Evolutionary conservation across 2,888 invertebrate species (phyloP).

Genomic region (Ypsolopha sequella): DNA sequence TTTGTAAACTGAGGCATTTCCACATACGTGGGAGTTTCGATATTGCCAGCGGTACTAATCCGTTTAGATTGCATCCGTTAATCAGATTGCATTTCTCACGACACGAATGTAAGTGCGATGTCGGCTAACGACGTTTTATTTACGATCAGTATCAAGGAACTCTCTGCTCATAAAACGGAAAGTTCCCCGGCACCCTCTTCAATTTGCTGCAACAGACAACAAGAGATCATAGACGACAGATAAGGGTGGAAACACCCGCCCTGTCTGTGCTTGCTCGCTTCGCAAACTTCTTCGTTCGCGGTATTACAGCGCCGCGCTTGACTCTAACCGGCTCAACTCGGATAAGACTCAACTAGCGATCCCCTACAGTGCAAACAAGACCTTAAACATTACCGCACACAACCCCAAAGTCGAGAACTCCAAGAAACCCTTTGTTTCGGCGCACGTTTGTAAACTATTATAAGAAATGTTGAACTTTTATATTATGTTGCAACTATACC

Average conservation of each 20-base stretch:
- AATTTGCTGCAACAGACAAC: not conserved
- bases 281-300: slow-evolving; percentile 49
- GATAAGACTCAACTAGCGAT: slow-evolving; percentile 43
- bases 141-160: too few relatives aligned
- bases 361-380: slow-evolving; percentile 30
- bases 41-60: too few relatives aligned
- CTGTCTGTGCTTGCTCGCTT: slow-evolving; percentile 28
- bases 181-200: not conserved
- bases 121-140: too few relatives aligned
- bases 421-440: slow-evolving; percentile 20
- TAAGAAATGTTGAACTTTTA: not conserved
- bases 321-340: slow-evolving; percentile 50
- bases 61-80: too few relatives aligned
- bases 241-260: slow-evolving; percentile 1
- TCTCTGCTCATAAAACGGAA: too few relatives aligned
- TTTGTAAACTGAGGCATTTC: not conserved
- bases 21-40: too few relatives aligned
- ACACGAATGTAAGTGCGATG: not conserved
- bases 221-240: not conserved
- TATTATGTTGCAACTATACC: not conserved
- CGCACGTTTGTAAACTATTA: slow-evolving; percentile 15
- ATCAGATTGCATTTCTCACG: not conserved
- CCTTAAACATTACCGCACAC: slow-evolving; percentile 32
- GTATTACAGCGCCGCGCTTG: slow-evolving; percentile 52
- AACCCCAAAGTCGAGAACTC: slow-evolving; percentile 17